Percentiles rank a stretch among this genome's conserved stretches.
phyloP scores from a whole-genome alignment of 2,797 vertebrate genomes.

The Amblyopsis hoosieri region DNA sequence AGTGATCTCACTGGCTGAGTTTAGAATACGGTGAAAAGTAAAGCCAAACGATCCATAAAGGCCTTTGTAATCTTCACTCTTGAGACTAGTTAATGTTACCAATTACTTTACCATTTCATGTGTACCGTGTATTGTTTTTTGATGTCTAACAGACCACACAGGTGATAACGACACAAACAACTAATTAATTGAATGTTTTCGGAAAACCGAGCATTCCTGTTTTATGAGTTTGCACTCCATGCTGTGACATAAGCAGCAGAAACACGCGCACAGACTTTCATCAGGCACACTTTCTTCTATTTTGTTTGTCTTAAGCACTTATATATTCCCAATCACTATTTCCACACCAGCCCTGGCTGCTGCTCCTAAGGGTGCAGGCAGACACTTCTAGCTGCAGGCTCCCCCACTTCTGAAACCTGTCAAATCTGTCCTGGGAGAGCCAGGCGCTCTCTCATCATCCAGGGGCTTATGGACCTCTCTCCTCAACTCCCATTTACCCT shows the following conservation, averaged over 20 bases:
- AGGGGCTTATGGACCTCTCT: conserved; percentile 81
- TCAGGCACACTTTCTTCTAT: conserved; percentile 75
- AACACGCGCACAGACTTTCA: conserved; percentile 57
- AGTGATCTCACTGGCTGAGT: too few relatives aligned
- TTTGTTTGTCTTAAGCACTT: conserved; percentile 80
- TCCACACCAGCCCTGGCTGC: conserved; percentile 72
- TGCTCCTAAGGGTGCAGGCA: conserved; percentile 77
- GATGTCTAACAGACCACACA: conserved; percentile 14
- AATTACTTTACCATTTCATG: neutral
- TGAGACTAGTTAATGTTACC: too few relatives aligned
- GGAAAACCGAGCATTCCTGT: conserved; percentile 49
- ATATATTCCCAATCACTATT: conserved; percentile 79
- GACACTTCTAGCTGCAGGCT: conserved; percentile 84
- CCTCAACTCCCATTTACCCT: conserved; percentile 74
- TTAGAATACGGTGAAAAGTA: too few relatives aligned
- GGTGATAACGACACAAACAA: conserved; percentile 43
- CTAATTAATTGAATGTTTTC: conserved; percentile 63
- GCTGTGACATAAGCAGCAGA: conserved; percentile 62
- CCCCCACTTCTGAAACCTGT: conserved; percentile 85
- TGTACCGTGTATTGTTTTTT: neutral
- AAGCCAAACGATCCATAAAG: too few relatives aligned
- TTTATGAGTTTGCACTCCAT: conserved; percentile 60
- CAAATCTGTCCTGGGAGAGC: conserved; percentile 83
- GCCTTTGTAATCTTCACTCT: too few relatives aligned
- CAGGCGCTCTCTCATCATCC: conserved; percentile 82